A percentile compares a stretch with the other conserved stretches of the same genome.
These are phyloP conservation scores for Electrona antarctica DNA, from an alignment of 2,113 vertebrate species.

Conservation along the genomic window DNA sequence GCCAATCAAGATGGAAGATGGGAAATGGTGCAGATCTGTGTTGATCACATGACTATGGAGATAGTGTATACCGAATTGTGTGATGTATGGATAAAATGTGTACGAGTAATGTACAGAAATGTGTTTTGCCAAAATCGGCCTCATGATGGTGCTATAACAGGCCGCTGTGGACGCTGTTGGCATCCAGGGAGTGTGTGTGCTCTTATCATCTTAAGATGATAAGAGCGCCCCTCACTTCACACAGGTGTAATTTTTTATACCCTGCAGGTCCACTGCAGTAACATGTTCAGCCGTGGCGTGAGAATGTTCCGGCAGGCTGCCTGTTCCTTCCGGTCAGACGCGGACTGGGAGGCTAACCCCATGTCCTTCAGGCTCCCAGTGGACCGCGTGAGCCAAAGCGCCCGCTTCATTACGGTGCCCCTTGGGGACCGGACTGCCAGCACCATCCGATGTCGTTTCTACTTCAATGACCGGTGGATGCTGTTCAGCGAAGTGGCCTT, in stretches of 20 bases:
- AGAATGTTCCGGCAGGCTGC: conserved; percentile 92
- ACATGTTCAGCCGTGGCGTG: conserved; percentile 92
- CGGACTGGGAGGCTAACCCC: conserved; percentile 87
- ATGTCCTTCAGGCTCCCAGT: conserved; percentile 83
- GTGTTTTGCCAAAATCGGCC: no score
- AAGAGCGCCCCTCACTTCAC: no score
- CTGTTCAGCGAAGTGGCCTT: conserved; percentile 98
- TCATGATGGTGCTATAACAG: no score
- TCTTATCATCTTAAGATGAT: no score
- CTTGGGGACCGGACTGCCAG: conserved; percentile 92
- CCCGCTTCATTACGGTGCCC: conserved; percentile 90
- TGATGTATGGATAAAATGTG: no score
- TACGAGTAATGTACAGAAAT: no score
- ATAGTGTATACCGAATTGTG: no score
- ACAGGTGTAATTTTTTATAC: not conserved
- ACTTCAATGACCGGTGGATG: conserved; percentile 92
- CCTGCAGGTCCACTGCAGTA: conserved; percentile 93
- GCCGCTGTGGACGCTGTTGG: no score
- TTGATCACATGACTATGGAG: no score
- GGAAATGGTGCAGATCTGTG: no score
- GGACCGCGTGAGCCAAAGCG: conserved; percentile 87
- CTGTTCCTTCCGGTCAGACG: conserved; percentile 88
- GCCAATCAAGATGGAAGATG: no score
- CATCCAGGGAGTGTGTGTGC: no score
- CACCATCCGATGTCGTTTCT: conserved; percentile 91